Evolutionary conservation across 2,113 vertebrate genomes (phyloP).

Genomic region (Bufo gargarizans): DNA sequence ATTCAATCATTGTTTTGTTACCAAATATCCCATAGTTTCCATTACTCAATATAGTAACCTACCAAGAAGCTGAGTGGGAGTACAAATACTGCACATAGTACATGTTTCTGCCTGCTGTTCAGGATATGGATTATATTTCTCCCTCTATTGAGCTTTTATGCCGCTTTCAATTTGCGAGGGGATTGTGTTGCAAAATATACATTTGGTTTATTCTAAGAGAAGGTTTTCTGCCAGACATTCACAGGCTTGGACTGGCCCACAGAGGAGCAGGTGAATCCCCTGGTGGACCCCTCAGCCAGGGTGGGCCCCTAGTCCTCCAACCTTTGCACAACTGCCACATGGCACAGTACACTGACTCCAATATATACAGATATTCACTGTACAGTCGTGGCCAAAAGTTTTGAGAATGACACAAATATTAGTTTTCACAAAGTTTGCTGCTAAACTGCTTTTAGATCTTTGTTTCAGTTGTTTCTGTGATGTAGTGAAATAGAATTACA

Average conservation of each 20-base stretch:
- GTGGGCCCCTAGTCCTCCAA: no score
- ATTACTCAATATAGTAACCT: neutral
- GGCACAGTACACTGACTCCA: no score
- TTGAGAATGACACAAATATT: no score
- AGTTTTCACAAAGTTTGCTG: no score
- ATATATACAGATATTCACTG: no score
- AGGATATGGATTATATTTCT: neutral
- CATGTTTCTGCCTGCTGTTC: neutral
- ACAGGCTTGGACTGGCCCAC: neutral
- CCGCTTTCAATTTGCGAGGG: neutral
- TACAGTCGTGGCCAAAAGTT: no score
- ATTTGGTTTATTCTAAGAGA: neutral
- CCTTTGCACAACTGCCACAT: no score
- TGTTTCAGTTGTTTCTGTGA: no score
- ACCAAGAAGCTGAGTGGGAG: neutral
- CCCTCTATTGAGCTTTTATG: neutral
- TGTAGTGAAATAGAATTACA: no score
- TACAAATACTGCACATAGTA: neutral
- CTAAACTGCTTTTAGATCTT: no score
- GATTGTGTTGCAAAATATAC: neutral
- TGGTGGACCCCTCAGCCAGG: no score
- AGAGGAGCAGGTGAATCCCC: neutral
- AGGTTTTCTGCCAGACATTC: neutral
- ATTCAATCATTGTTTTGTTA: neutral
- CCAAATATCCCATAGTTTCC: neutral